phyloP scores from a whole-genome alignment of 2,888 invertebrate genomes.

The Erannis defoliaria region DNA sequence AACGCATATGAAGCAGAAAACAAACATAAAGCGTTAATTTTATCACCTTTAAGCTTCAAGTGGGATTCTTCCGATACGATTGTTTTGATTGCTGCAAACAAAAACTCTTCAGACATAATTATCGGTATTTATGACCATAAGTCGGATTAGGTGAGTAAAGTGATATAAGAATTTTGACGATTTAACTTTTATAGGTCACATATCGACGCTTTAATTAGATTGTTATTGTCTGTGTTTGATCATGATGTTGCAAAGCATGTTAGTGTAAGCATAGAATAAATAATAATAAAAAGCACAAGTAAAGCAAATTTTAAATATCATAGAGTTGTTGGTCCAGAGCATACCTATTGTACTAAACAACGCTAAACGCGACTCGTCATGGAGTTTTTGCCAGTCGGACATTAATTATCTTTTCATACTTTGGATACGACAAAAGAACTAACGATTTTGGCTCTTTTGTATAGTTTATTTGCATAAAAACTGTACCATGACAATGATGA shows the following conservation, averaged over 20 bases:
- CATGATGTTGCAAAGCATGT: background rate
- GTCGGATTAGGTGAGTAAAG: conserved; percentile 21
- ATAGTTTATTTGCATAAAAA: conserved; percentile 54
- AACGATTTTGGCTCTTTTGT: conserved; percentile 47
- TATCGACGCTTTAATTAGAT: conserved; percentile 1
- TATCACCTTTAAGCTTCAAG: conserved; percentile 63
- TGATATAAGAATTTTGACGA: conserved; percentile 30
- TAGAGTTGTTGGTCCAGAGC: background rate
- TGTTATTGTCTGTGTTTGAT: conserved; percentile 1
- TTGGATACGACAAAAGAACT: conserved; percentile 43
- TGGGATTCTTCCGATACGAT: conserved; percentile 55
- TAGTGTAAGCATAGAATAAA: background rate
- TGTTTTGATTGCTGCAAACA: conserved; percentile 50
- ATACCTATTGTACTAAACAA: background rate
- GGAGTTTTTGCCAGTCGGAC: conserved; percentile 36
- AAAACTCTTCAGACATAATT: conserved; percentile 55
- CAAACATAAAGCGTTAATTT: conserved; percentile 70
- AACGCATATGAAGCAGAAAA: conserved; percentile 53
- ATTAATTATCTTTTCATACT: conserved; percentile 43
- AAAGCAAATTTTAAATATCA: background rate
- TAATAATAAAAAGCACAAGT: background rate
- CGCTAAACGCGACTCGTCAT: conserved; percentile 16
- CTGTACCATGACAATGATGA: conserved; percentile 44
- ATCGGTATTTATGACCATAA: conserved; percentile 50
- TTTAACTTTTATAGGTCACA: conserved; percentile 17